These are phyloP conservation scores for Choreutis nemorana DNA, from an alignment of 2,888 invertebrate species.

Conservation along the genomic window DNA sequence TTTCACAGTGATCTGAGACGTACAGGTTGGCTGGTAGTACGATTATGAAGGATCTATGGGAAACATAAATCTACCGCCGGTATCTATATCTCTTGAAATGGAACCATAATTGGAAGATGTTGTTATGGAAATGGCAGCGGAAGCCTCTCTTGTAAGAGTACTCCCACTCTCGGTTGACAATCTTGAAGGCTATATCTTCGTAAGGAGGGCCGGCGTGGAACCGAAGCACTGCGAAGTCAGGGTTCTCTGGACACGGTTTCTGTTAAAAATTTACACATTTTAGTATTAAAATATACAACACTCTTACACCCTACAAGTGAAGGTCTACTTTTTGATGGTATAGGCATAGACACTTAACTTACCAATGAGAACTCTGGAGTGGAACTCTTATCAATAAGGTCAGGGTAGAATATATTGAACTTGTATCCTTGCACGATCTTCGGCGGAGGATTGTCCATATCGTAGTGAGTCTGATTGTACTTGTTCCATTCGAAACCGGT, in stretches of 20 bases:
- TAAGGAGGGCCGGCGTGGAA: slow-evolving; percentile 99
- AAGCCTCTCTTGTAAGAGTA: slow-evolving; percentile 98
- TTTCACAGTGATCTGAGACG: no score
- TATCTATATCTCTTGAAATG: slow-evolving; percentile 99
- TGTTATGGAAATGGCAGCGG: slow-evolving; percentile 99
- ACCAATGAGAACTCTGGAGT: slow-evolving; percentile 95
- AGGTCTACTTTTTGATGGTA: background rate
- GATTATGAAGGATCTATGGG: no score
- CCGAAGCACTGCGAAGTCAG: slow-evolving; percentile 92
- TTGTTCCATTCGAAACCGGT: slow-evolving; percentile 99
- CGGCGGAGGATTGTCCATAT: slow-evolving; percentile 99
- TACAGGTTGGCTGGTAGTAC: no score
- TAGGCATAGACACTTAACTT: slow-evolving; percentile 23
- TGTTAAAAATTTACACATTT: slow-evolving; percentile 37
- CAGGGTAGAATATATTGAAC: slow-evolving; percentile 99
- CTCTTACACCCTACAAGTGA: background rate
- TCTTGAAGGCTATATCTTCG: slow-evolving; percentile 98
- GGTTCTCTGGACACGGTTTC: slow-evolving; percentile 91
- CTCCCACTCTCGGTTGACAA: slow-evolving; percentile 99
- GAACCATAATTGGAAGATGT: slow-evolving; percentile 99
- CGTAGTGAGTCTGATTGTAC: slow-evolving; percentile 99
- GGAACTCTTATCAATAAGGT: slow-evolving; percentile 91
- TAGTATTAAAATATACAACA: background rate
- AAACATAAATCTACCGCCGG: no score
- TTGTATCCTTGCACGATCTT: slow-evolving; percentile 99